These are phyloP conservation scores for Bubo blakistoni DNA, from an alignment of 2,113 vertebrate species.

Conservation along the genomic window DNA sequence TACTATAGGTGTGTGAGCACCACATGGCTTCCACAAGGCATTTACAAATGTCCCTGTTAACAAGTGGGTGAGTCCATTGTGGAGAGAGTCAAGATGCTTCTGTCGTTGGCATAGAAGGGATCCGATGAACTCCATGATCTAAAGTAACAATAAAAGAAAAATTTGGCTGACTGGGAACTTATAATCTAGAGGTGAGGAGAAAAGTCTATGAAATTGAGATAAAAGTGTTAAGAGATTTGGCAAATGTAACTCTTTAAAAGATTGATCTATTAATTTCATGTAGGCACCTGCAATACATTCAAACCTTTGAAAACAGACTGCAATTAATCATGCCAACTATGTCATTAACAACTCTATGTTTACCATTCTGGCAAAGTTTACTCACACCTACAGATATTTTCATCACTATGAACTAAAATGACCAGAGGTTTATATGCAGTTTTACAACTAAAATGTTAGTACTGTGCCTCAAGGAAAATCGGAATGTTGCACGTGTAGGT, in stretches of 20 bases:
- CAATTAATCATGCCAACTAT: background rate
- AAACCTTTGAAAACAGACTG: background rate
- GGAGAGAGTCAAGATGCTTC: conserved; percentile 94
- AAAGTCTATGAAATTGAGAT: background rate
- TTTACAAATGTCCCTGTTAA: conserved; percentile 73
- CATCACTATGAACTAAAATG: background rate
- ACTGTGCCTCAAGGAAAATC: background rate
- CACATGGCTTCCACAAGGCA: conserved; percentile 55
- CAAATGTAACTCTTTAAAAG: background rate
- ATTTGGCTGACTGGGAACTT: conserved; percentile 73
- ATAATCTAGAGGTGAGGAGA: conserved; percentile 8
- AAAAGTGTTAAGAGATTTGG: background rate
- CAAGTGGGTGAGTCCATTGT: conserved; percentile 88
- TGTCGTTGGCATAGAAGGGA: conserved; percentile 90
- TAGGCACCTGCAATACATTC: background rate
- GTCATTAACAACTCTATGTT: background rate
- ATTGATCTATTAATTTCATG: background rate
- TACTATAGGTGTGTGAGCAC: background rate
- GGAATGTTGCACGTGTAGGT: background rate
- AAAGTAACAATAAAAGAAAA: conserved; percentile 86
- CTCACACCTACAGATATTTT: background rate
- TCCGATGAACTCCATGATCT: conserved; percentile 93
- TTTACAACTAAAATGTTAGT: background rate
- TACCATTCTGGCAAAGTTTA: background rate
- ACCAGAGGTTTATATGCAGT: background rate